Evolutionary conservation across 2,888 invertebrate genomes (phyloP).

Genomic region (Synanthedon myopaeformis): DNA sequence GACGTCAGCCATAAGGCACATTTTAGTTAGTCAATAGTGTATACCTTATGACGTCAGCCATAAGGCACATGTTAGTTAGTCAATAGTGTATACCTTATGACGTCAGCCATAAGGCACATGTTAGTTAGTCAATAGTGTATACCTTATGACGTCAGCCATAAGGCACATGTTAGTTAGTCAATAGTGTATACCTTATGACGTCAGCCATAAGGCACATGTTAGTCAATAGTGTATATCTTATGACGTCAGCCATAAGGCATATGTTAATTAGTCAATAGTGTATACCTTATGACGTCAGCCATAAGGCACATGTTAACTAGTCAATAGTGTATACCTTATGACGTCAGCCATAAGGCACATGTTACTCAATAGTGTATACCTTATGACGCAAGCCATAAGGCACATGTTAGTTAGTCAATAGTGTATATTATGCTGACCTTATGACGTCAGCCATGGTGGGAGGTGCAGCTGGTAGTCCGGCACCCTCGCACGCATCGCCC

Average conservation of each 20-base stretch:
- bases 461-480: conserved; percentile 45
- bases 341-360: too few relatives aligned
- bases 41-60: neutral
- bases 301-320: neutral
- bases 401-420: neutral
- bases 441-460: conserved; percentile 68
- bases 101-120: conserved; percentile 69
- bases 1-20: conserved; percentile 68
- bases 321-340: conserved; percentile 7
- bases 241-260: too few relatives aligned
- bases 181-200: too few relatives aligned
- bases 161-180: neutral
- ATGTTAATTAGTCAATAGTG: too few relatives aligned
- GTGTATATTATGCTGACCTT: conserved; percentile 23
- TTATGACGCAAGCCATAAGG: neutral
- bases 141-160: neutral
- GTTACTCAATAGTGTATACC: too few relatives aligned
- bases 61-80: neutral
- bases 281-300: neutral
- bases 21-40: too few relatives aligned
- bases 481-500: conserved; percentile 56
- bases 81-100: conserved; percentile 38
- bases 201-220: too few relatives aligned
- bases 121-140: too few relatives aligned
- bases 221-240: too few relatives aligned